Conservation (phyloP, 92 coral and sea anemone genomes). For the Palythoa heliodiscus region DNA sequence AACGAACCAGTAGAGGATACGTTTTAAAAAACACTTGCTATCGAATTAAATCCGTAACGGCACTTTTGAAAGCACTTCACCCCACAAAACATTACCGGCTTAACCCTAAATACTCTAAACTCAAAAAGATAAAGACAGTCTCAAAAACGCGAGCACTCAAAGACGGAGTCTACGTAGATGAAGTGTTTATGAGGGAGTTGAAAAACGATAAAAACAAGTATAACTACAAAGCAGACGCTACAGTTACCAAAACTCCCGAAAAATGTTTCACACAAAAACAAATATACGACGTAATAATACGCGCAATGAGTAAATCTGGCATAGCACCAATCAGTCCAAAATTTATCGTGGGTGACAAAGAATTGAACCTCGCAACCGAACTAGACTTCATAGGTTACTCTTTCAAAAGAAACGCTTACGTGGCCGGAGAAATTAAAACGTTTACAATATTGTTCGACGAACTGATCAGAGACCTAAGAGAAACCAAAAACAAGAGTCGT, state of each 20-base stretch:
- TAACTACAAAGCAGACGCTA: background rate
- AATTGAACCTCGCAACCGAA: background rate
- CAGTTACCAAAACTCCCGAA: background rate
- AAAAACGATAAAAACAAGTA: background rate
- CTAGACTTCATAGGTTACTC: background rate
- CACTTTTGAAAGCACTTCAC: background rate
- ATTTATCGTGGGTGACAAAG: background rate
- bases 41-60: background rate
- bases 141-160: background rate
- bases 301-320: background rate
- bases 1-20: background rate
- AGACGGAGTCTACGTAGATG: background rate
- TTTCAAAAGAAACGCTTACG: background rate
- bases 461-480: background rate
- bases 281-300: background rate
- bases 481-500: background rate
- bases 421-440: background rate
- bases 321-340: background rate
- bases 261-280: background rate
- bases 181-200: background rate
- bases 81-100: background rate
- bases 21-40: background rate
- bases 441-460: background rate
- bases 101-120: background rate
- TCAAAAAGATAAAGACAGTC: too few relatives aligned